Conservation (phyloP, 2,797 vertebrate species). For the Erethizon dorsatum region DNA sequence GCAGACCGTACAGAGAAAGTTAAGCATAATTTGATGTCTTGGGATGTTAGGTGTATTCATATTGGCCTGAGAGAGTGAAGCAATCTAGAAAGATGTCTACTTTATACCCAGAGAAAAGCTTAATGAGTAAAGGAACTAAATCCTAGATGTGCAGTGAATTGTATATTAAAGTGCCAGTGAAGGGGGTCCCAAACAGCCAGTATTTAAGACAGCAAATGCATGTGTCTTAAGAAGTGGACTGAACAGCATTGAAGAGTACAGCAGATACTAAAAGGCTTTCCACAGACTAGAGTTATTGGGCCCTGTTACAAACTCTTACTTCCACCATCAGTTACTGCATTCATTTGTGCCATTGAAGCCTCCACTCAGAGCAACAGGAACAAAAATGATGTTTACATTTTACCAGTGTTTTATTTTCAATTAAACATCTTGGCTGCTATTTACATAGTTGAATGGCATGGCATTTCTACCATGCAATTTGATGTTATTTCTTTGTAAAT, state of each 20-base stretch:
- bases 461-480: slow-evolving; percentile 87
- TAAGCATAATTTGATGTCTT: background rate
- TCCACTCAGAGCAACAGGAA: slow-evolving; percentile 78
- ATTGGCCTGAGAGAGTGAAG: background rate
- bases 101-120: background rate
- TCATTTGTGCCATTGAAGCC: slow-evolving; percentile 80
- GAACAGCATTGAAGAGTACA: background rate
- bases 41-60: background rate
- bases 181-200: background rate
- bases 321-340: slow-evolving; percentile 82
- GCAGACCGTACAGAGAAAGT: background rate
- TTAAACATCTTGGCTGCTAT: slow-evolving; percentile 90
- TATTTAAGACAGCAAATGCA: slow-evolving; percentile 20
- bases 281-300: slow-evolving; percentile 56
- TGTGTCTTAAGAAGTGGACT: slow-evolving; percentile 41
- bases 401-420: slow-evolving; percentile 88
- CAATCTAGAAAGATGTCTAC: background rate
- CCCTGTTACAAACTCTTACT: slow-evolving; percentile 73
- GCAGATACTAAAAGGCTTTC: slow-evolving; percentile 75
- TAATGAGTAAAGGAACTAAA: background rate
- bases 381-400: slow-evolving; percentile 88
- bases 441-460: slow-evolving; percentile 89
- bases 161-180: background rate
- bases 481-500: slow-evolving; percentile 89
- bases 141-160: background rate